Evolutionary conservation across 1,140 invertebrate genomes (phyloP), one percentile per base, ranked within the genome.

Genomic region (Leptinotarsa undecemlineata): DNA sequence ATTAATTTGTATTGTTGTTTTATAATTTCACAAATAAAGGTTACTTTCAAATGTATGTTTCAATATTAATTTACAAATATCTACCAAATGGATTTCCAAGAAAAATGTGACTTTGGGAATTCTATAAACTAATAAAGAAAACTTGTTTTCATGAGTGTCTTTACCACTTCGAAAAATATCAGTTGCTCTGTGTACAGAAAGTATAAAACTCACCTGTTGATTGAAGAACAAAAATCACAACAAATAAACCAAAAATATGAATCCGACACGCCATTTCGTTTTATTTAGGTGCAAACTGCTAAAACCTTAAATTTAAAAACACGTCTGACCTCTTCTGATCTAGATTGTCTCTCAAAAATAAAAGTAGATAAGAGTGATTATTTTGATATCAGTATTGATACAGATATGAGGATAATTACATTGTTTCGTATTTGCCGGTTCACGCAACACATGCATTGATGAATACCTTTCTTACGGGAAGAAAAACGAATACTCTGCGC

Each of bases 331-430:
- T 57, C 51, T 57, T 57, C 15, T 19, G 51, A 42, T 42, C 33
- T 42, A 57, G n/a, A 0, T 57, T 19, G 15, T 57, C 15, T 57
- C 14, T 57, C n/a, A 57, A 19, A 57, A 17, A 57, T 57, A 19
- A 57, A 57, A n/a, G 4, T 57, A 57, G 51, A 57, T 57, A 57
- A 57, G 51, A 57, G 15, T 57, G 51, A 17, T 57, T 57, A 19
- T 57, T 57, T 8, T 57, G 51, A 57, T 57, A 57, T 57, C 51
- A 57, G 51, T 57, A 57, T 57, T 57, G 51, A 57, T 57, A 57
- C 0, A 57, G 51, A 57, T 57, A 57, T n/a, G 17, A 17, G 4
- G 8, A 14, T 57, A 57, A 57, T 57, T 57, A 19, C 51, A 57
- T 57, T 57, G 51, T 57, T 57, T 57, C 33, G n/a, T 15, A 57